These are phyloP conservation scores for Capromys pilorides DNA, from an alignment of 2,797 vertebrate genomes.

Conservation along the genomic window DNA sequence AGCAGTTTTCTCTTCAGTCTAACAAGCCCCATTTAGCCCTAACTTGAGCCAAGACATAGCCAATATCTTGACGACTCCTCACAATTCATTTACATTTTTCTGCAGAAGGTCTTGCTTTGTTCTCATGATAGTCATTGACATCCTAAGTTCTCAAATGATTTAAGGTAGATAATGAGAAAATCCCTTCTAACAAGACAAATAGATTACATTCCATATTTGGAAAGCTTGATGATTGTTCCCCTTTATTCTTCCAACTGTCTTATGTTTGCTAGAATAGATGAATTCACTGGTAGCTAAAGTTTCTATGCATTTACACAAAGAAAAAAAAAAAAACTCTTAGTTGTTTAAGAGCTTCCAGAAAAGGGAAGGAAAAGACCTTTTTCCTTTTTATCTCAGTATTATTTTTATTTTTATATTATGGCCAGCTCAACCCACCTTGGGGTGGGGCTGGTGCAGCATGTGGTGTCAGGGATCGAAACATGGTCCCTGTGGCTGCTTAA, in stretches of 20 bases:
- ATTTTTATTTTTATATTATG: no score
- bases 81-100: background rate
- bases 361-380: background rate
- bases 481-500: no score
- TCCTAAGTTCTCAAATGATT: conserved; percentile 16
- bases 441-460: no score
- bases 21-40: background rate
- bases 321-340: conserved; percentile 13
- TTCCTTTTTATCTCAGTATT: background rate
- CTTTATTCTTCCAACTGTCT: background rate
- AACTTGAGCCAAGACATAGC: background rate
- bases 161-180: conserved; percentile 14
- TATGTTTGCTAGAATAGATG: background rate
- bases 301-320: background rate
- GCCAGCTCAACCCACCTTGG: no score
- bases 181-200: conserved; percentile 2
- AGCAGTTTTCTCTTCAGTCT: background rate
- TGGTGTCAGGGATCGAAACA: no score
- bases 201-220: background rate
- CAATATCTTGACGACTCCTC: background rate
- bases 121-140: background rate
- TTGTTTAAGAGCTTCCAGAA: background rate
- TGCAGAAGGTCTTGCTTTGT: background rate
- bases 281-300: background rate
- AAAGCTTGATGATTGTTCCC: conserved; percentile 23